phyloP scores from a whole-genome alignment of 2,797 vertebrate genomes.

The Poeciliopsis infans region DNA sequence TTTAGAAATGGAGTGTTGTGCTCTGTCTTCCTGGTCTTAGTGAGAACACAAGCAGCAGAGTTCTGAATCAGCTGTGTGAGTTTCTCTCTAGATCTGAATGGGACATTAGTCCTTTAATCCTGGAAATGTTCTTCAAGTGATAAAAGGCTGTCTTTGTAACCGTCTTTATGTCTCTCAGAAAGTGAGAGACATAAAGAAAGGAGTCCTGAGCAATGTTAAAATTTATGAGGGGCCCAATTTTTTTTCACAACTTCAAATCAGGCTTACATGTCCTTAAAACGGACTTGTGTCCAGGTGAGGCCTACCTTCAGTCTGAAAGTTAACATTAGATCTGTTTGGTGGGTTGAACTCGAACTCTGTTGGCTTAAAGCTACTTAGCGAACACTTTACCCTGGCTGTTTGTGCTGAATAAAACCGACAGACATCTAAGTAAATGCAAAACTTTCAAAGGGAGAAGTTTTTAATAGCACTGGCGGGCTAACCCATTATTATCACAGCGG shows the following conservation, averaged over 20 bases:
- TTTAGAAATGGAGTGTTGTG: too few relatives aligned
- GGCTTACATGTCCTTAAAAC: background rate
- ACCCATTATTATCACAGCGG: conserved; percentile 26
- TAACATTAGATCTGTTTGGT: background rate
- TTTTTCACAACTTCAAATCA: background rate
- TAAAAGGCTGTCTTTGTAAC: too few relatives aligned
- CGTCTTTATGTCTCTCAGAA: too few relatives aligned
- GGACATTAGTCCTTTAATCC: too few relatives aligned
- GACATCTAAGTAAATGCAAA: background rate
- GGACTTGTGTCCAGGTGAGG: background rate
- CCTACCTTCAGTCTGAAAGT: background rate
- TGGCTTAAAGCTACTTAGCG: background rate
- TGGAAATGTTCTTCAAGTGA: too few relatives aligned
- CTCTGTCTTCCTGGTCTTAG: too few relatives aligned
- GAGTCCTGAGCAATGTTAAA: background rate
- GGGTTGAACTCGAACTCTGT: background rate
- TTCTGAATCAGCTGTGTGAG: too few relatives aligned
- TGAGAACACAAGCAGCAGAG: too few relatives aligned
- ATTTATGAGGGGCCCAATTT: background rate
- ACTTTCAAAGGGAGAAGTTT: background rate
- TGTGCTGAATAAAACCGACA: conserved; percentile 5
- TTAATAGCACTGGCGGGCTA: background rate
- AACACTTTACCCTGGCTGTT: conserved; percentile 3
- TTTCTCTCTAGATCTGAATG: too few relatives aligned
- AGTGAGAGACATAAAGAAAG: background rate